Base-by-base conservation (phyloP, 2,888 invertebrate species). In the Macrophya alboannulata region DNA sequence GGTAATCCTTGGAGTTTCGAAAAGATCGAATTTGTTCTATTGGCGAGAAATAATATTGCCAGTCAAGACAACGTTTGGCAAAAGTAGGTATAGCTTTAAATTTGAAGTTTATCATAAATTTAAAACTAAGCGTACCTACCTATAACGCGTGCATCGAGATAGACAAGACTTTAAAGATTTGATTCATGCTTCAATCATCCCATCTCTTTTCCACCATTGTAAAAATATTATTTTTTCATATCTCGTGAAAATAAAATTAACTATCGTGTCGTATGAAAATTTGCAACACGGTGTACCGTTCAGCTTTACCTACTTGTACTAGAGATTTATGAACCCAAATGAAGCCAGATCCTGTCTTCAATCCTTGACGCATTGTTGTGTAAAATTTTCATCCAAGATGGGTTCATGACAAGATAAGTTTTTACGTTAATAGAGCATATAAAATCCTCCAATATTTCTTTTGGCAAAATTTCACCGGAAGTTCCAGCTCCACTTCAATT, bases 361-460 rank as follows among this genome's bases (percentile, higher is more conserved):
- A 77, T 55, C 55, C 55, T 77, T 77, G 77, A 77, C n/a, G 77
- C 77, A 77, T 51, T 55, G 77, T 77, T 77, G 51, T 76, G 55
- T 31, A 55, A 77, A 77, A 55, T 77, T 31, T 31, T 37, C 31
- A 31, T 8, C 31, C 25, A 6, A 31, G 43, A 77, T 40, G 48
- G 48, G 25, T 51, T 77, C 51, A 15, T 77, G 51, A 51, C 51
- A 17, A 51, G 17, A 31, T 31, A 55, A 37, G n/a, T 55, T 48
- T 77, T 55, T n/a, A 55, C 17, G 31, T 37, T 55, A 55, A 37
- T 37, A 74, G 45, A 45, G 37, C 48, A 77, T 55, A 55, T 77
- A 37, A 77, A 25, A 55, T 9, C 45, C 74, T 43, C 31, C 9
- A 76, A 45, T 72, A 72, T 72, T 43, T 9, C 10, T 15, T 43